Base-by-base conservation (phyloP, 2,797 vertebrate genomes). In the Artibeus lituratus region DNA sequence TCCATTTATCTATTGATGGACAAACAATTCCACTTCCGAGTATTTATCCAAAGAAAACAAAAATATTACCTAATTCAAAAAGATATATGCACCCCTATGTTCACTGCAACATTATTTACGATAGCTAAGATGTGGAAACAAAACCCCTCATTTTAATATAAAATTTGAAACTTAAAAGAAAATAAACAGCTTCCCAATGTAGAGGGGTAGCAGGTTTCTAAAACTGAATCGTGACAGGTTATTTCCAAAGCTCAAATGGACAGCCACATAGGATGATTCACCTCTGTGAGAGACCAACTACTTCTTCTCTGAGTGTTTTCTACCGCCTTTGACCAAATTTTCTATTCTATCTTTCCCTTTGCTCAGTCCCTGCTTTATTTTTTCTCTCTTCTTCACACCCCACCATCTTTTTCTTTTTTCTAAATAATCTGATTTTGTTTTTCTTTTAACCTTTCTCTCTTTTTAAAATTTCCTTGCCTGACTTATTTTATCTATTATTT, bases 81-180 rank as follows among this genome's bases (percentile, higher is more conserved):
- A 67, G 44, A 35, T 67, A 84, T 49, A 49, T 26, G 21, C 21
- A 83, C 9, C 12, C 19, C 42, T 67, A 26, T 67, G 44, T 44
- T 67, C 55, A 67, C 10, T 84, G 62, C 12, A 67, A 5, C 44
- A 84, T 67, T 67, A 84, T 49, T 49, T 67, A 67, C 21, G 37
- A 37, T 37, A 51, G 21, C n/a, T 35, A 69, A 84, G 21, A 51
- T 84, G 44, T 49, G 32, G 8, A 84, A 84, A 49, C 14, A 55
- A 87, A 88, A 91, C 44, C 2, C 11, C 8, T 67, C 92, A 86
- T 83, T 96, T 93, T 57, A 90, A 82, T 86, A 70, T 88, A 81
- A 84, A 69, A 37, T 81, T 87, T 91, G 57, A 84, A 87, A 78
- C 26, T 91, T 65, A 29, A 94, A 87, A 87, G 88, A 53, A 93